Evolutionary conservation across 1,140 invertebrate genomes (phyloP).

Genomic region (Zaprionus kolodkinae): DNA sequence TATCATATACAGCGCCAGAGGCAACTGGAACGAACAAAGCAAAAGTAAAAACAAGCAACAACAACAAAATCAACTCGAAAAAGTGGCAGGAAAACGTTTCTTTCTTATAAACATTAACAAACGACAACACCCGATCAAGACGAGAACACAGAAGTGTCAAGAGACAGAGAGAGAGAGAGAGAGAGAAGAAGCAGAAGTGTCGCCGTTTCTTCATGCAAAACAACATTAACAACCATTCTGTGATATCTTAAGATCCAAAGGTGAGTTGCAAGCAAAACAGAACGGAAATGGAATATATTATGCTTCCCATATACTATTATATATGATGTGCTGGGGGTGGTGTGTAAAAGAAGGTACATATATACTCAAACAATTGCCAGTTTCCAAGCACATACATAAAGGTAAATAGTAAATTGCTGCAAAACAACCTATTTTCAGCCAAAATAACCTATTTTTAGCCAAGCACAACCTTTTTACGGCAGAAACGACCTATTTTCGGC

Average conservation of each 20-base stretch:
- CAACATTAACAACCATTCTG: conserved; percentile 71
- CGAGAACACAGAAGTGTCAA: background rate
- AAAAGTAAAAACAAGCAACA: conserved; percentile 32
- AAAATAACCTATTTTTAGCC: too few species aligned
- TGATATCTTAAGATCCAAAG: conserved; percentile 83
- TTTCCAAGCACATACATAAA: too few species aligned
- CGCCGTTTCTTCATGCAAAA: conserved; percentile 53
- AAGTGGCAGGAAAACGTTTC: conserved; percentile 24
- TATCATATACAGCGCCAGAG: conserved; percentile 14
- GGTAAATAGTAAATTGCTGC: too few species aligned
- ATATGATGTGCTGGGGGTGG: background rate
- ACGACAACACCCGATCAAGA: conserved; percentile 13
- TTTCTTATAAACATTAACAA: conserved; percentile 4
- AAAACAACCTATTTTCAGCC: too few species aligned
- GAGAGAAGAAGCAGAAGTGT: conserved; percentile 44
- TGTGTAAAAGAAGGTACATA: background rate
- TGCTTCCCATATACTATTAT: background rate
- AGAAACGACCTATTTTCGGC: too few species aligned
- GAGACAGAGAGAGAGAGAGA: background rate
- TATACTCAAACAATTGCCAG: background rate
- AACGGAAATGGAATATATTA: background rate
- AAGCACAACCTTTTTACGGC: too few species aligned
- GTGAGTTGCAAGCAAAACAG: conserved; percentile 57
- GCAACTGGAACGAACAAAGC: conserved; percentile 46
- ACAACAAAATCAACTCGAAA: conserved; percentile 26